phyloP scores from a whole-genome alignment of 2,113 vertebrate genomes.

The Gambusia holbrooki region DNA sequence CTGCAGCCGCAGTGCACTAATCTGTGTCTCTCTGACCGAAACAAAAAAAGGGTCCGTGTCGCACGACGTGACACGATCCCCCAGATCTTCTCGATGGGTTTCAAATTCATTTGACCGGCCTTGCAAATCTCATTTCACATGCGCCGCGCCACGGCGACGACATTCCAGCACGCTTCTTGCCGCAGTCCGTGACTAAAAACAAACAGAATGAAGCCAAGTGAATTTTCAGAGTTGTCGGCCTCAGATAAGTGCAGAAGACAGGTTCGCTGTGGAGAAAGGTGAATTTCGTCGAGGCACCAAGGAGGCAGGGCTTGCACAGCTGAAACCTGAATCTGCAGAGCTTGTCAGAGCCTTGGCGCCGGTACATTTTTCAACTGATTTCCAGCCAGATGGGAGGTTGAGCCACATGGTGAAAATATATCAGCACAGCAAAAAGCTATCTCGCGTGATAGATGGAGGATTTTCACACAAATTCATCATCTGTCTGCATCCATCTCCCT shows the following conservation, averaged over 20 bases:
- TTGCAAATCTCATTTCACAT: conserved; percentile 32
- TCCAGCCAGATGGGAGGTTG: conserved; percentile 38
- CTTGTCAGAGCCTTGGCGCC: conserved; percentile 62
- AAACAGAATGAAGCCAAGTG: conserved; percentile 35
- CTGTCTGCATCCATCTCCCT: neutral
- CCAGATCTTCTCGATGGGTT: conserved; percentile 17
- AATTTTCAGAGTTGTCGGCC: conserved; percentile 35
- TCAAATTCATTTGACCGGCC: conserved; percentile 34
- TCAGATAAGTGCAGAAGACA: conserved; percentile 35
- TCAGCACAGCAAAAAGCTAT: conserved; percentile 13
- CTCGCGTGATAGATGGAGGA: conserved; percentile 27
- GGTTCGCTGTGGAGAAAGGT: conserved; percentile 20
- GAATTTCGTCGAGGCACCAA: conserved; percentile 34
- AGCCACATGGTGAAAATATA: conserved; percentile 33
- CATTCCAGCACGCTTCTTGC: conserved; percentile 1
- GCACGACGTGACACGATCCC: conserved; percentile 1
- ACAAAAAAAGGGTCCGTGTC: conserved; percentile 14
- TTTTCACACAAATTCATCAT: conserved; percentile 15
- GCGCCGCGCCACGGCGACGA: neutral
- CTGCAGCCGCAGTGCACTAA: conserved; percentile 29
- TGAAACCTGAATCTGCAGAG: conserved; percentile 57
- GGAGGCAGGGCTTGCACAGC: conserved; percentile 34
- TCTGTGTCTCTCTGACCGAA: conserved; percentile 24
- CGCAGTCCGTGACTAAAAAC: conserved; percentile 32
- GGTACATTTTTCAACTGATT: conserved; percentile 61